Conservation (phyloP, 2,888 invertebrate genomes). For the Theodoxus fluviatilis region DNA sequence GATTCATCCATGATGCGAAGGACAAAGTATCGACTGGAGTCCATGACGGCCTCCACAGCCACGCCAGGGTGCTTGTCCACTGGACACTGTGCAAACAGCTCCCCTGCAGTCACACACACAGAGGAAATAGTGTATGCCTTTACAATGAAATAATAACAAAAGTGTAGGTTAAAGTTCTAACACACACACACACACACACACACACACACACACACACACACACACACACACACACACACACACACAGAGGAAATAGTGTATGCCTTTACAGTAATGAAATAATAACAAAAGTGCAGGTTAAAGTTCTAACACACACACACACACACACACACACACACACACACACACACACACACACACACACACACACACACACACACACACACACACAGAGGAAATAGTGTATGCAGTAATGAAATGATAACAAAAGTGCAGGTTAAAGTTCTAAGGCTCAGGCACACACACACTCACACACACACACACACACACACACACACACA, state of each 20-base stretch:
- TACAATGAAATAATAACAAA: too few relatives aligned
- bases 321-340: background rate
- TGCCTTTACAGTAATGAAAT: too few relatives aligned
- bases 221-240: slow-evolving; percentile 13
- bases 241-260: background rate
- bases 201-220: background rate
- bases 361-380: slow-evolving; percentile 26
- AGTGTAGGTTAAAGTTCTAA: too few relatives aligned
- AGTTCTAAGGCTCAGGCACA: too few relatives aligned
- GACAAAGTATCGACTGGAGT: slow-evolving; percentile 97
- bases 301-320: too few relatives aligned
- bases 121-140: background rate
- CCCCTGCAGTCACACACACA: slow-evolving; percentile 66
- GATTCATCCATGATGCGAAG: slow-evolving; percentile 92
- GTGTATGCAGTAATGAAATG: too few relatives aligned
- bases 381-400: slow-evolving; percentile 1
- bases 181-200: too few relatives aligned
- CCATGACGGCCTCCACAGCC: slow-evolving; percentile 93
- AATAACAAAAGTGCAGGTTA: too few relatives aligned
- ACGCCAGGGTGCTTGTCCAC: slow-evolving; percentile 94
- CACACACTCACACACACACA: background rate
- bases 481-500: background rate
- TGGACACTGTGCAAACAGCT: slow-evolving; percentile 94
- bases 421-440: too few relatives aligned
- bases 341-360: background rate